phyloP scores from a whole-genome alignment of 2,888 invertebrate genomes.

The Philhelius pedissequus region DNA sequence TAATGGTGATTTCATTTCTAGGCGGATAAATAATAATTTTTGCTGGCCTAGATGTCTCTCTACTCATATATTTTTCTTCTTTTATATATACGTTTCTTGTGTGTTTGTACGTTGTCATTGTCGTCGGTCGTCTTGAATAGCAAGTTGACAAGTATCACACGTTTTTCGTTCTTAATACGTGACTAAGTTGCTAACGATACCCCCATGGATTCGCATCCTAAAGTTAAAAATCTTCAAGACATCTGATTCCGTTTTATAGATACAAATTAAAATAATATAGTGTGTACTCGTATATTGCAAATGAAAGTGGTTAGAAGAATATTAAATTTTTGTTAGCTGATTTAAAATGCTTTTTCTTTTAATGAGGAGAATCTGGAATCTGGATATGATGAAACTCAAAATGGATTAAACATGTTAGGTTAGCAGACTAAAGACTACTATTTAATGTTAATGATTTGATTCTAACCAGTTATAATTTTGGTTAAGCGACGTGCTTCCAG shows the following conservation, averaged over 20 bases:
- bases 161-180: constrained; percentile 57
- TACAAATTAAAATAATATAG: background rate
- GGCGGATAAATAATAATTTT: constrained; percentile 50
- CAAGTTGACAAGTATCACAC: constrained; percentile 65
- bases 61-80: background rate
- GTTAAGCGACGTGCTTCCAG: no score
- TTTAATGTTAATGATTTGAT: no score
- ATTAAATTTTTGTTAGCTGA: background rate
- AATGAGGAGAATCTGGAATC: background rate
- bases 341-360: background rate
- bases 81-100: constrained; percentile 19
- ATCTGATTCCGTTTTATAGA: constrained; percentile 31
- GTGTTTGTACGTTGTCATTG: no score
- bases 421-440: no score
- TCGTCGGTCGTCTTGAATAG: constrained; percentile 39
- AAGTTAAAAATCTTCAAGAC: constrained; percentile 39
- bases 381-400: no score
- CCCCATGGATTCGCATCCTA: background rate
- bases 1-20: constrained; percentile 65
- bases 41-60: constrained; percentile 42
- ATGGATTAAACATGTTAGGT: background rate
- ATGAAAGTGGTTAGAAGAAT: background rate
- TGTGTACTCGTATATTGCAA: background rate
- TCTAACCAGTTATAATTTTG: no score
- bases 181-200: constrained; percentile 58